Base-by-base conservation (phyloP, 2,797 vertebrate genomes). In the Lycodopsis pacificus region DNA sequence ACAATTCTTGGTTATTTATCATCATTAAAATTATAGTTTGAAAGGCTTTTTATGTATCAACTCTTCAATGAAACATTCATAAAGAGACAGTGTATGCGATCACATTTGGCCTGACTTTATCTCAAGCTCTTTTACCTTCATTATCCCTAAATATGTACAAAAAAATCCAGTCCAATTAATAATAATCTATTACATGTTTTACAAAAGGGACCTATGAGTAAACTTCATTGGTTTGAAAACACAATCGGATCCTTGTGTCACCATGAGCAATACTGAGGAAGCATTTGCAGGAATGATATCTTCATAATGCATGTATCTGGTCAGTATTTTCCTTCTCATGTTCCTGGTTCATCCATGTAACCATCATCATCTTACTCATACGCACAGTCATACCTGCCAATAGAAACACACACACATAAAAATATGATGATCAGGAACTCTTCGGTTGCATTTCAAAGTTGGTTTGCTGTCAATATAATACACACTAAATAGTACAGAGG, bases 401-500 rank as follows among this genome's bases (percentile, higher is more conserved):
- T 81, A 90, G 83, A 92, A 90, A 88, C 51, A 30, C 74, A 71
- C 49, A 87, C 91, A 88, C 89, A 86, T 91, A 93, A 89, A 95
- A 93, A 93, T 88, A 84, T 63, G 79, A 94, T 79, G 84, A 91
- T 85, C 81, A 80, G 83, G 85, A 89, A 77, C 81, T 76, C 69
- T 84, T 82, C 70, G 5, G n/a, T 80, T 89, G 77, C 86, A 84
- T 85, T 86, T 91, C 86, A 90, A 88, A 91, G 84, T 90, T 84
- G 88, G 84, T 90, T 91, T 89, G 88, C 90, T 87, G 88, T 92
- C 90, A 85, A 82, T 94, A 94, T 93, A 91, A 92, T 93, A 93
- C 92, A 95, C 92, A 93, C 83, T 88, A 83, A 92, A 91, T 94
- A 90, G 85, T 91, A 94, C 92, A 94, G 92, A 93, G 91, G 90